Evolutionary conservation across 2,888 invertebrate species (phyloP), one percentile per base, ranked within the genome.

Genomic region (Synergus itoensis): DNA sequence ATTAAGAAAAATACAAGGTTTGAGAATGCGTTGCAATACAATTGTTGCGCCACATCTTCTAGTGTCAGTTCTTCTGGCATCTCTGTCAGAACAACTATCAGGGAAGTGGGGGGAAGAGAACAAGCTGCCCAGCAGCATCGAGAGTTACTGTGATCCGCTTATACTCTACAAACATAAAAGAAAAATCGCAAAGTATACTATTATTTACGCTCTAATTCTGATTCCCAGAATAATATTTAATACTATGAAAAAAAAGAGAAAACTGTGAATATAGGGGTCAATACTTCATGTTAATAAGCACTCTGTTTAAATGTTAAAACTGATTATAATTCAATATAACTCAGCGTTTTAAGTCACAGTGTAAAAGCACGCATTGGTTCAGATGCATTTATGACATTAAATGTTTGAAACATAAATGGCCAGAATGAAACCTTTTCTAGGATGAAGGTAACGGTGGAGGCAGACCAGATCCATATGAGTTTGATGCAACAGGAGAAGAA

Each of bases 401-500:
- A 41, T 41, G 41, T 40, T 41, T 64, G 3, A 63, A 63, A 63
- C 53, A 53, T 53, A 53, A 53, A 53, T 53, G 53, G 53, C 53
- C n/a, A 14, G 62, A 63, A 64, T 43, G 2, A 67, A 67, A 77
- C 16, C 57, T 14, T 75, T 80, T 81, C 12, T 83, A 92, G 90
- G 90, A 88, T 48, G 91, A 90, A 78, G 90, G 89, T 82, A 87
- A 87, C 81, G 87, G 87, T 48, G 90, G 89, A 76, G 88, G 90
- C 84, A 88, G 90, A 85, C 87, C 92, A 81, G 91, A 96, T 91
- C 96, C 96, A 0, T 96, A 96, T 88, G 96, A 96, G 87, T 96
- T 96, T 89, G 95, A 95, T 80, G 96, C 95, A 83, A 95, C 96
- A 77, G 93, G 93, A 16, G 93, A 92, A 69, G 93, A 92, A 79